These are phyloP conservation scores for Alauda arvensis DNA, from an alignment of 2,797 vertebrate genomes.

Conservation along the genomic window DNA sequence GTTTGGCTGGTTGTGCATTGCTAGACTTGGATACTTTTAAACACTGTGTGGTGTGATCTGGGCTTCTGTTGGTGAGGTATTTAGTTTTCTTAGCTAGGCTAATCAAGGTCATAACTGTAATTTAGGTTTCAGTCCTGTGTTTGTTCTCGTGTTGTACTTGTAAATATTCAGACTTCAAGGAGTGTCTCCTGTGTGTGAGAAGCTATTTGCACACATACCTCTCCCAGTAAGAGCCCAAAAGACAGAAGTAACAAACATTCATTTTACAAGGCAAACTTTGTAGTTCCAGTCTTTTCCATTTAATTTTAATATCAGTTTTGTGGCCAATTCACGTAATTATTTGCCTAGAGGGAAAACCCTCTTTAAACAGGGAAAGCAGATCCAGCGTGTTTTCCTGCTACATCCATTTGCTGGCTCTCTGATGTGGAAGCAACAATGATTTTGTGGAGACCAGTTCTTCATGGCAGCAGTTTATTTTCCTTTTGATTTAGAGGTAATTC, in stretches of 20 bases:
- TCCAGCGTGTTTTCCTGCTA: not conserved
- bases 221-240: not conserved
- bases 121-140: not conserved
- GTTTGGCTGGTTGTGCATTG: not conserved
- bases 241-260: not conserved
- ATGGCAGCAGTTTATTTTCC: not conserved
- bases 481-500: constrained; percentile 34
- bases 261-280: constrained; percentile 22
- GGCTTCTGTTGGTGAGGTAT: not conserved
- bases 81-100: not conserved
- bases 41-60: not conserved
- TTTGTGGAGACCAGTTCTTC: constrained; percentile 14
- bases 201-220: not conserved
- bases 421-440: not conserved
- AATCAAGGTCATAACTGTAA: not conserved
- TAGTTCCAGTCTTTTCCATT: not conserved
- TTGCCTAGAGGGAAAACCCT: not conserved
- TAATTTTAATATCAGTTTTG: constrained; percentile 26
- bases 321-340: not conserved
- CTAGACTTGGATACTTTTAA: not conserved
- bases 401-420: not conserved
- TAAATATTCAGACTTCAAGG: not conserved
- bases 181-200: not conserved
- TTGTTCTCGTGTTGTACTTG: not conserved
- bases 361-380: not conserved